Evolutionary conservation across 2,888 invertebrate genomes (phyloP), one percentile per base, ranked within the genome.

Genomic region (Xestia rhomboidea): DNA sequence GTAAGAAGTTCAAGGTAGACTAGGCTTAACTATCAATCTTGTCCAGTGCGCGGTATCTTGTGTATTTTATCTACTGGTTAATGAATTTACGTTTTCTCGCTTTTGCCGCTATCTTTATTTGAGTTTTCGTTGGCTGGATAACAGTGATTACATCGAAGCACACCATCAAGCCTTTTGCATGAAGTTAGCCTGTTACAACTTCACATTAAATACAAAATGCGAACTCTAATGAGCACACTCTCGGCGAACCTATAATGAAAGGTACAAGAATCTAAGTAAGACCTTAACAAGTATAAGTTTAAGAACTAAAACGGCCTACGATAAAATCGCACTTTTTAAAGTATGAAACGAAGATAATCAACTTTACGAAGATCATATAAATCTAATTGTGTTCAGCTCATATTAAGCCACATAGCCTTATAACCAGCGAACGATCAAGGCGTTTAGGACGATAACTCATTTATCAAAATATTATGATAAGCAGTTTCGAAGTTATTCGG

Each of bases 1-100:
- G 75, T 86, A 67, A 10, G 60, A 86, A 78, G 80, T 86, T 82
- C 82, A 86, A 86, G 86, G 81, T 73, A 10, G 54, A 75, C 41
- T 60, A 41, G 73, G 38, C 49, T 63, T 13, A 13, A 30, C 81
- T 72, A 88, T 87, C 78, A 79, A 77, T 88, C 85, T 81, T 80
- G 83, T 60, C 57, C 66, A 34, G 66, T 60, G 11, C 13, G 24
- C 18, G 64, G 66, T 85, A 76, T 81, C 73, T 70, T 44, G 44
- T 51, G 38, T 78, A 13, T 67, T 85, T 75, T 68, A 84, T 86
- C 76, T 74, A 67, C 68, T 4, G 66, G 24, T 75, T 66, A 77
- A 81, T 82, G 76, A 68, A 77, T 79, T 49, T 54, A 51, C 62
- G 60, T 76, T 77, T 79, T 79, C 71, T 77, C 71, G 51, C 68